Conservation (phyloP, 2,888 invertebrate genomes). For the Matsumyia berberina region DNA sequence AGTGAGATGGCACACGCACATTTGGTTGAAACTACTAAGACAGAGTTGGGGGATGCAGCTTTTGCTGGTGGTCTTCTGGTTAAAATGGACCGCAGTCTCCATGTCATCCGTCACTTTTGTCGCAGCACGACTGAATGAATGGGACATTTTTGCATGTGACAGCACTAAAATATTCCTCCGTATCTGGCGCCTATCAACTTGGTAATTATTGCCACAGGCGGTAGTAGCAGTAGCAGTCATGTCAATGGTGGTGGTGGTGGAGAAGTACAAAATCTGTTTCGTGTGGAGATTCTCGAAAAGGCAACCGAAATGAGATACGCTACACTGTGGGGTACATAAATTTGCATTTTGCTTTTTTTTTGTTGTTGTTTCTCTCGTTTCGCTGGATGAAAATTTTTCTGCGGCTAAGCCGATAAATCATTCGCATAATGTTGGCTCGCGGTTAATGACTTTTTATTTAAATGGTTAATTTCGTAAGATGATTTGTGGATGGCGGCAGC, state of each 20-base stretch:
- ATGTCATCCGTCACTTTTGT: slow-evolving; percentile 72
- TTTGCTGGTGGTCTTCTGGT: slow-evolving; percentile 21
- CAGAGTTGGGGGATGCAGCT: neutral
- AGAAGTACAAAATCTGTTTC: slow-evolving; percentile 16
- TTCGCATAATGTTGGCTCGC: slow-evolving; percentile 57
- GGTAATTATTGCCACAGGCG: slow-evolving; percentile 65
- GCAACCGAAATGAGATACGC: slow-evolving; percentile 18
- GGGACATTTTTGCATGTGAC: slow-evolving; percentile 69
- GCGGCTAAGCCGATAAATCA: slow-evolving; percentile 66
- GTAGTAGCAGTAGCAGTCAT: neutral
- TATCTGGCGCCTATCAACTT: slow-evolving; percentile 73
- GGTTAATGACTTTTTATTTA: slow-evolving; percentile 70
- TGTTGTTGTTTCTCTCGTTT: slow-evolving; percentile 1
- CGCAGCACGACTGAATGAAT: slow-evolving; percentile 65
- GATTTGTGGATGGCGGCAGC: slow-evolving; percentile 42
- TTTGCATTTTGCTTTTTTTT: slow-evolving; percentile 49
- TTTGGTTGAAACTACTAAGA: neutral
- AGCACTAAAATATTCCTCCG: slow-evolving; percentile 64
- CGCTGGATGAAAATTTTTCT: slow-evolving; percentile 28
- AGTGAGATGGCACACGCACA: slow-evolving; percentile 56
- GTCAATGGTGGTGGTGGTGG: neutral
- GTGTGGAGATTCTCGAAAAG: slow-evolving; percentile 18
- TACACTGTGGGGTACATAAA: slow-evolving; percentile 49
- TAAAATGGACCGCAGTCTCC: slow-evolving; percentile 62
- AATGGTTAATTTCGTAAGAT: slow-evolving; percentile 62